Base-by-base conservation (phyloP, 2,888 invertebrate genomes). In the Phaonia tiefii region DNA sequence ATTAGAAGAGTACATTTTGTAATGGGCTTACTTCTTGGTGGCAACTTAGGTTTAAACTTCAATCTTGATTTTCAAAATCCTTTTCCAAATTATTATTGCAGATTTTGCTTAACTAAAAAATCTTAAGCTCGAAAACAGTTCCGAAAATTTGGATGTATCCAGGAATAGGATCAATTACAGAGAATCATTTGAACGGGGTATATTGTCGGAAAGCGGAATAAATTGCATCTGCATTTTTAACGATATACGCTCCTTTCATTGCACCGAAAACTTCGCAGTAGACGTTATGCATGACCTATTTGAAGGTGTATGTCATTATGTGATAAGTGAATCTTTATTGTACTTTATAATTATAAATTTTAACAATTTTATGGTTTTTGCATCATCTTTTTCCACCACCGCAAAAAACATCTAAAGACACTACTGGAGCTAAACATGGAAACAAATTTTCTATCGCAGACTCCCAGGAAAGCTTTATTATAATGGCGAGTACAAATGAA, bases 271-370 rank as follows among this genome's bases (percentile, higher is more conserved):
- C 39, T 69, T 13, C 51, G 5, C 13, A 26, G 31, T 69, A 1
- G 69, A 69, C 15, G 1, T 69, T 1, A 69, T 72, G 78, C 78
- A 78, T 25, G 78, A 78, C 31, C 2, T 78, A 3, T 65, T 72
- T 60, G 78, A 78, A 42, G 78, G 73, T 2, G 49, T 67, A 31
- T 78, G 78, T 42, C 60, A 63, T 15, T 78, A 78, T 51, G 63
- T 73, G 20, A 1, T 73, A 4, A 49, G 67, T 22, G 11, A 67
- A 26, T 31, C 56, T 2, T 17, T 73, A 37, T 17, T 49, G 11
- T 39, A 42, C 58, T 56, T 58, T 49, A 63, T 65, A 25, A 44
- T 8, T 0, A 20, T n/a, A n/a, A n/a, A n/a, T n/a, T 37, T 37
- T 37, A 10, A 37, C 37, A 37, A 37, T 37, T 7, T 37, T 10